Evolutionary conservation across 2,797 vertebrate genomes (phyloP).

Genomic region (Chaetodon trifasciatus): DNA sequence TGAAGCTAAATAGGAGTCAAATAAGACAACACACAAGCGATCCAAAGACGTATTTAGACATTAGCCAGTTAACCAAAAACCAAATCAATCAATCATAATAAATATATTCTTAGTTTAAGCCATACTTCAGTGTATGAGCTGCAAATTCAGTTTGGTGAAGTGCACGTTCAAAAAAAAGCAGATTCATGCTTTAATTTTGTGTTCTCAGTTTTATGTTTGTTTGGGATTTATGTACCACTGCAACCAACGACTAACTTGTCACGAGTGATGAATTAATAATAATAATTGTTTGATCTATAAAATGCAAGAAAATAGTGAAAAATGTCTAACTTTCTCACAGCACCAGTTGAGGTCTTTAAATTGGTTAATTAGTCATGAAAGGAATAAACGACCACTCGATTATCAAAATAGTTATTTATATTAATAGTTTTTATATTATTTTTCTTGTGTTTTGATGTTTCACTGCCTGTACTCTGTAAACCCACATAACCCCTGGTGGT

Average conservation of each 20-base stretch:
- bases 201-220: not conserved
- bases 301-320: not conserved
- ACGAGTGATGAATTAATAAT: not conserved
- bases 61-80: not conserved
- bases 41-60: too few relatives aligned
- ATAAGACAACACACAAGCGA: too few relatives aligned
- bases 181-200: not conserved
- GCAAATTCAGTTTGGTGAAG: too few relatives aligned
- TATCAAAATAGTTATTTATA: too few relatives aligned
- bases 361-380: too few relatives aligned
- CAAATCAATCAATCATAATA: not conserved
- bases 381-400: too few relatives aligned
- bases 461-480: not conserved
- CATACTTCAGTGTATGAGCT: not conserved
- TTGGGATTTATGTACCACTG: not conserved
- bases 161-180: too few relatives aligned
- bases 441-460: not conserved
- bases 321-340: too few relatives aligned
- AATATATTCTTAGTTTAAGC: not conserved
- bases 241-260: not conserved
- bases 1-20: not conserved
- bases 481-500: not conserved
- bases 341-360: not conserved
- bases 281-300: not conserved
- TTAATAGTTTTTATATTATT: too few relatives aligned